Percentiles rank a stretch among this genome's conserved stretches.
These are phyloP conservation scores for Heteractis magnifica DNA, from an alignment of 92 coral and sea anemone species.

Conservation along the genomic window DNA sequence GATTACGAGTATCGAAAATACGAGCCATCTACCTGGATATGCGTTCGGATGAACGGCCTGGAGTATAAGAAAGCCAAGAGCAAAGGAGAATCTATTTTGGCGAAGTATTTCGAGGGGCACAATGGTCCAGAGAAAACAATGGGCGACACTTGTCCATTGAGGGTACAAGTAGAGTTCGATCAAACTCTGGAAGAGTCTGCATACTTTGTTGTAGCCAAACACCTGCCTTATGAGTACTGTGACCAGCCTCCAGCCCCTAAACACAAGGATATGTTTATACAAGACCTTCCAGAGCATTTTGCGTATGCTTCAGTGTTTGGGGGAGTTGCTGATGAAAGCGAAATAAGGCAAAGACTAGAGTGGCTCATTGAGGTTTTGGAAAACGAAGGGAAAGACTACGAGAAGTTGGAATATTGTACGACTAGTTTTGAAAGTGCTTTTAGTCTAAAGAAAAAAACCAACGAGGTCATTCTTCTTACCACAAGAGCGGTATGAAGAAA, in stretches of 20 bases:
- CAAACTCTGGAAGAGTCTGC: constrained; percentile 46
- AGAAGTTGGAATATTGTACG: constrained; percentile 44
- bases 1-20: constrained; percentile 79
- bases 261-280: constrained; percentile 57
- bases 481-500: no score
- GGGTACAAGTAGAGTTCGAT: constrained; percentile 47
- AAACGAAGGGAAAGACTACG: constrained; percentile 50
- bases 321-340: constrained; percentile 49
- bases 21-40: constrained; percentile 76
- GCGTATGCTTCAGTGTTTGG: constrained; percentile 68
- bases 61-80: constrained; percentile 54
- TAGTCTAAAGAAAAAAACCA: constrained; percentile 61
- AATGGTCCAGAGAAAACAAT: constrained; percentile 77
- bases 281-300: constrained; percentile 69
- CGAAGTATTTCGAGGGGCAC: constrained; percentile 67
- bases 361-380: constrained; percentile 50
- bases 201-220: constrained; percentile 67
- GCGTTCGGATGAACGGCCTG: constrained; percentile 49
- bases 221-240: constrained; percentile 67
- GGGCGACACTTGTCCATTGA: constrained; percentile 69
- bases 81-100: constrained; percentile 56
- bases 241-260: constrained; percentile 74
- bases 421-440: constrained; percentile 70
- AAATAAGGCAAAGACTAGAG: constrained; percentile 33
- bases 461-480: constrained; percentile 58